phyloP scores from a whole-genome alignment of 2,888 invertebrate genomes.

The Pediacus dermestoides region DNA sequence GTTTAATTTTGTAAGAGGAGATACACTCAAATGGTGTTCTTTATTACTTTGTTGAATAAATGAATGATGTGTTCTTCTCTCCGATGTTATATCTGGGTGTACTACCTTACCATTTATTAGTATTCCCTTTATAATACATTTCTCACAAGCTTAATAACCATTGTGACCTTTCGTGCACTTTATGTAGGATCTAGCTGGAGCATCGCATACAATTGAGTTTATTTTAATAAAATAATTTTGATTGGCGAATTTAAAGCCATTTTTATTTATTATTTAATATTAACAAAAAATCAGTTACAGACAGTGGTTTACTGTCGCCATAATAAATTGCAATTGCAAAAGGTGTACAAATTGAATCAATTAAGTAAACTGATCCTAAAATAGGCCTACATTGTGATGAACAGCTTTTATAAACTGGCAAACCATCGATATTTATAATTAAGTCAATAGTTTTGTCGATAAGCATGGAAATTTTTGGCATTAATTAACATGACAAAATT shows the following conservation, averaged over 20 bases:
- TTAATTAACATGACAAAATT: no score
- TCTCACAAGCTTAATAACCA: constrained; percentile 25
- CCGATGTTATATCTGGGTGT: background rate
- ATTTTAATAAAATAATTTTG: constrained; percentile 14
- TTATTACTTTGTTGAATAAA: constrained; percentile 8
- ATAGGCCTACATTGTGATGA: constrained; percentile 7
- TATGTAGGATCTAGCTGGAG: constrained; percentile 24
- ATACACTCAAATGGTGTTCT: constrained; percentile 8
- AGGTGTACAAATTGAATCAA: constrained; percentile 5
- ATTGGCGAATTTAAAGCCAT: background rate
- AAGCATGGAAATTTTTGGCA: no score
- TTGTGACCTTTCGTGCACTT: constrained; percentile 21
- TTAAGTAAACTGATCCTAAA: constrained; percentile 4
- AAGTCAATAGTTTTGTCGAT: background rate
- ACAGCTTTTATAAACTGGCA: constrained; percentile 8
- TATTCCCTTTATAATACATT: constrained; percentile 18
- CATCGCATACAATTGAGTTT: constrained; percentile 24
- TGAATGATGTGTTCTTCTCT: constrained; percentile 15
- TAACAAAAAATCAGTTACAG: background rate
- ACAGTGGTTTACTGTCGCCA: constrained; percentile 8
- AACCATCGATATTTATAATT: constrained; percentile 9
- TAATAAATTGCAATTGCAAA: constrained; percentile 7
- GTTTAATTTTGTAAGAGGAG: constrained; percentile 17
- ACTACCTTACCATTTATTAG: constrained; percentile 7
- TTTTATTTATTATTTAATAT: background rate